phyloP scores from a whole-genome alignment of 2,797 vertebrate genomes.

The Hippopotamyrus pictus region DNA sequence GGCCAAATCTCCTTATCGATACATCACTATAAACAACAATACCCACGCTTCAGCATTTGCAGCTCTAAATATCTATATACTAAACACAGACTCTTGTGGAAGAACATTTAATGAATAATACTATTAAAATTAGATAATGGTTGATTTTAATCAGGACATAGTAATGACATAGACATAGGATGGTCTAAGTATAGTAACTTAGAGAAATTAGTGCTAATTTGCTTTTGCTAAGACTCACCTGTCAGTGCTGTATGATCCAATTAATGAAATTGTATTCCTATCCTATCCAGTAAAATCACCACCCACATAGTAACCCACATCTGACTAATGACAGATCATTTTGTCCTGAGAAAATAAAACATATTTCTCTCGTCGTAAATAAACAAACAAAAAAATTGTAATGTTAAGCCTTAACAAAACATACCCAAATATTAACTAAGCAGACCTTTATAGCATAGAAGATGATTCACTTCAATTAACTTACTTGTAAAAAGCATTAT shows the following conservation, averaged over 20 bases:
- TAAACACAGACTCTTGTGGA: neutral
- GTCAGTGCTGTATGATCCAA: slow-evolving; percentile 22
- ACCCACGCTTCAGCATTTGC: neutral
- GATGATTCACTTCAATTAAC: neutral
- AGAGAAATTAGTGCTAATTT: slow-evolving; percentile 6
- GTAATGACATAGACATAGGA: neutral
- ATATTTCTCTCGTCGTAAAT: slow-evolving; percentile 30
- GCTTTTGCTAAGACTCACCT: slow-evolving; percentile 18
- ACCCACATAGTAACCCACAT: slow-evolving; percentile 39
- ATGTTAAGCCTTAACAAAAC: neutral
- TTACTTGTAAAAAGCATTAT: neutral
- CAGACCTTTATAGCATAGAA: neutral
- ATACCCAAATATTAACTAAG: neutral
- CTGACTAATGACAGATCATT: slow-evolving; percentile 53
- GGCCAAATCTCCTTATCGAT: neutral
- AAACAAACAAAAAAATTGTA: neutral
- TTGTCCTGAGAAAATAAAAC: slow-evolving; percentile 43
- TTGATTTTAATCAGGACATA: neutral
- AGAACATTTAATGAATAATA: slow-evolving; percentile 1
- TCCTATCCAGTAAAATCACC: slow-evolving; percentile 30
- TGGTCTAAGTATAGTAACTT: slow-evolving; percentile 8
- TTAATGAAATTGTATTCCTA: slow-evolving; percentile 27
- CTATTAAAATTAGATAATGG: neutral
- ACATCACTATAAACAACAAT: neutral
- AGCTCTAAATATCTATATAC: neutral